Evolutionary conservation across 2,113 vertebrate species (phyloP), one percentile per base, ranked within the genome.

Genomic region (Oncorhynchus nerka): DNA sequence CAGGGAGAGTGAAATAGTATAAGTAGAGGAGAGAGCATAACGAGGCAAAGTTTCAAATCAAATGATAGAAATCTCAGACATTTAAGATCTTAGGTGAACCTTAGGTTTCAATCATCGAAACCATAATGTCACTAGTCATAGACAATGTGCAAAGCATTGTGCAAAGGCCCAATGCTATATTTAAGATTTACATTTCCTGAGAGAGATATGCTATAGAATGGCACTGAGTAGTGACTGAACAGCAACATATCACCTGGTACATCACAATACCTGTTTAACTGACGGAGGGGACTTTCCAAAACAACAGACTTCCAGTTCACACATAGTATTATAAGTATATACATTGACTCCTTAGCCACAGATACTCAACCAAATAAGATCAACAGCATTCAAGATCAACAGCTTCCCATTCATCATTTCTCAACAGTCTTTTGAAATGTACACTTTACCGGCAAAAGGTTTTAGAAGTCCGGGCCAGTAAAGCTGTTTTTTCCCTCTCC

Each of bases 181-280:
- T 68, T 32, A 68, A 24, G 11, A 16, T 24, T 2, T 30, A 66
- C 64, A 30, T 19, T 28, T 4, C 5, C 28, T 4, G 2, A 34
- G 3, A 32, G 15, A 62, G 59, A n/a, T n/a, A 62, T 20, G n/a
- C 16, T 11, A 62, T 16, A 62, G 19, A n/a, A 22, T 62, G n/a
- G 20, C 19, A 22, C n/a, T 22, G 59, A 57, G 55, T 9, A 62
- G 59, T 8, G 59, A 62, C 9, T 68, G 16, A 68, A 39, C 11
- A 20, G 66, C 66, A 68, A 68, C 20, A 13, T 67, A 6, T 28
- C 12, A 12, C 20, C 32, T 19, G 1, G 12, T 19, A 68, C 5
- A 1, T 67, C 15, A 16, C 26, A 78, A 81, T 79, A 80, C 77
- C 75, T 85, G 76, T 81, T 73, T 80, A 71, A 79, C 68, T 4